Conservation (phyloP, 2,888 invertebrate genomes). For the Heteromyza rotundicornis region DNA sequence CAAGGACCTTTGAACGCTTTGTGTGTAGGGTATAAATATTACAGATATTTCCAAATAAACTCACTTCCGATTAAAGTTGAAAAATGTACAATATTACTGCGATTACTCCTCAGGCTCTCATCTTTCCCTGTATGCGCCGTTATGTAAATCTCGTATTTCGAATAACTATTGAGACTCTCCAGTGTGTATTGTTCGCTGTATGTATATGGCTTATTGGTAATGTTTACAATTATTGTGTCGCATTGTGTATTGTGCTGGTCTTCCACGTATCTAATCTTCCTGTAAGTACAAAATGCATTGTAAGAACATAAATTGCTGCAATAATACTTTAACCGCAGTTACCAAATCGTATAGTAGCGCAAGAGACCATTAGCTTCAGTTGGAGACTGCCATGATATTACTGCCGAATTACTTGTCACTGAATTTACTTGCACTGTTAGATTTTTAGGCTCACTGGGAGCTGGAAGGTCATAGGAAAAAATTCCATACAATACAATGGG, state of each 20-base stretch:
- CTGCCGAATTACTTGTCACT: slow-evolving; percentile 68
- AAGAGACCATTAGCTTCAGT: slow-evolving; percentile 73
- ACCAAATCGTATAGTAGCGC: slow-evolving; percentile 71
- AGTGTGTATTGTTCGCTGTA: slow-evolving; percentile 40
- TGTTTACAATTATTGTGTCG: slow-evolving; percentile 9
- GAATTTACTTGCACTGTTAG: slow-evolving; percentile 45
- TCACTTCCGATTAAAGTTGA: slow-evolving; percentile 68
- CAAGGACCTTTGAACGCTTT: no score
- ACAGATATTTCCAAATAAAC: no score
- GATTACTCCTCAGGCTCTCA: slow-evolving; percentile 66
- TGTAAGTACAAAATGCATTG: slow-evolving; percentile 7
- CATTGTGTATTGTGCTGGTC: no score
- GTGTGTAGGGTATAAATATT: no score
- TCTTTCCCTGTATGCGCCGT: slow-evolving; percentile 75
- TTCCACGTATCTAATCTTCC: slow-evolving; percentile 35
- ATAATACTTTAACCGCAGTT: slow-evolving; percentile 43
- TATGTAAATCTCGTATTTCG: slow-evolving; percentile 72
- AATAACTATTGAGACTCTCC: slow-evolving; percentile 65
- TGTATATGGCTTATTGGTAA: slow-evolving; percentile 19
- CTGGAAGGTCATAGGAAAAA: slow-evolving; percentile 48
- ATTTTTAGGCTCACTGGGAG: slow-evolving; percentile 65
- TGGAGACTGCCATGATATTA: slow-evolving; percentile 72
- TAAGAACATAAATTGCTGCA: neutral
- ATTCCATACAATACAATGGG: no score
- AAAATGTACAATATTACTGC: slow-evolving; percentile 64